Evolutionary conservation across 2,888 invertebrate species (phyloP), one percentile per base, ranked within the genome.

Genomic region (Eristalis pertinax): DNA sequence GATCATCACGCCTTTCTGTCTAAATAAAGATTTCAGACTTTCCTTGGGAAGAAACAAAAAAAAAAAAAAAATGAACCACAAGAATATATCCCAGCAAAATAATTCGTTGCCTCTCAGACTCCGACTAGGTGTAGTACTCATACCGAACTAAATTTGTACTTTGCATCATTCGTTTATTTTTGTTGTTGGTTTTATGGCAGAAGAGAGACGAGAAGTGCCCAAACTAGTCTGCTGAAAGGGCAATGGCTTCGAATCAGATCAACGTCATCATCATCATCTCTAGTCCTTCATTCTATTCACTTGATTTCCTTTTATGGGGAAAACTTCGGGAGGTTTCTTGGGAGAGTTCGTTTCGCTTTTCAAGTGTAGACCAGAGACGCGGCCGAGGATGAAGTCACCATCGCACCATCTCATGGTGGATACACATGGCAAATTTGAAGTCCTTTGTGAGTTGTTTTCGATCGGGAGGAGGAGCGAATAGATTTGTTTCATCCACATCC

Each of bases 241-340:
- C 76, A 80, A 64, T 85, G 82, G 73, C 85, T 81, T 67, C 32
- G 69, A 63, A 63, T 63, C 32, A 32, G 38, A n/a, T 64, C 64
- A 62, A 69, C 68, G 81, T 81, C 69, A 79, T 60, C 60, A 68
- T 38, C 68, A 43, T 76, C 81, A 15, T 38, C 13, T 38, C 77
- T 78, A 41, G 72, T 80, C 38, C 68, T 73, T 76, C 72, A 72
- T 80, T 79, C 65, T 76, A 80, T 65, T 80, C 60, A 63, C 65
- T 70, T 74, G 24, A 35, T 64, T 64, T 67, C 68, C 67, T 76
- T 50, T 64, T 29, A 65, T 70, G 56, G n/a, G n/a, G 50, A 63
- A 43, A 32, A 73, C 72, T n/a, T 60, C 32, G 32, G 67, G 32
- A 29, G 19, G 26, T 63, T 64, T 64, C 4, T 15, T 15, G 43